Evolutionary conservation across 2,113 vertebrate genomes (phyloP).

Genomic region (Clarias macrocephalus): DNA sequence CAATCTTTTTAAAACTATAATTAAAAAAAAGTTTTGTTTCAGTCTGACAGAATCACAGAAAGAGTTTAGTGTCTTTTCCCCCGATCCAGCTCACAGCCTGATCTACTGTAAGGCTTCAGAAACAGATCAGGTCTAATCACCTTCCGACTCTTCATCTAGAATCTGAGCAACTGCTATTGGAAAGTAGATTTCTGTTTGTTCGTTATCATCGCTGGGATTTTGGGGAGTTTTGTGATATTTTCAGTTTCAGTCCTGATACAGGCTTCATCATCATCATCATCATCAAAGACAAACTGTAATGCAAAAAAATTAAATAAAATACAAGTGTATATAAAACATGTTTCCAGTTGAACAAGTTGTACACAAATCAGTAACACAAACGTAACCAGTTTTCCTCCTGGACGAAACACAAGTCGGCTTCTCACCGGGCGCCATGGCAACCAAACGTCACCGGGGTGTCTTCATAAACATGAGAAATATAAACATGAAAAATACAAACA

Average conservation of each 20-base stretch:
- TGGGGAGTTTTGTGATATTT: background rate
- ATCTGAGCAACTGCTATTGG: background rate
- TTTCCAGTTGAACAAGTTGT: slow-evolving; percentile 33
- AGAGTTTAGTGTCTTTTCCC: background rate
- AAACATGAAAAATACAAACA: background rate
- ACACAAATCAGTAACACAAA: slow-evolving; percentile 15
- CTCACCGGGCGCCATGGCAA: background rate
- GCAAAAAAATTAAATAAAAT: background rate
- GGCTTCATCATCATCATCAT: slow-evolving; percentile 24
- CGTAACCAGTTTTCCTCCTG: background rate
- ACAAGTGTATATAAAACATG: background rate
- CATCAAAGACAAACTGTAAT: background rate
- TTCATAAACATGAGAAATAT: background rate
- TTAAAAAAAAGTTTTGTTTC: background rate
- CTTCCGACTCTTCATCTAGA: background rate
- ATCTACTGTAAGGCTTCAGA: background rate
- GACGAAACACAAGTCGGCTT: background rate
- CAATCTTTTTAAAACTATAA: slow-evolving; percentile 15
- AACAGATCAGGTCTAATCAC: background rate
- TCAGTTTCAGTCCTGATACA: slow-evolving; percentile 50
- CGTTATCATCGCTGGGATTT: background rate
- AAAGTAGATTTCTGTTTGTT: background rate
- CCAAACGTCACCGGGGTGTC: background rate
- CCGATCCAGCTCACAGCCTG: background rate
- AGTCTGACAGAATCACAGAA: background rate